Evolutionary conservation across 1,140 invertebrate species (phyloP).

Genomic region (Sinella curviseta): DNA sequence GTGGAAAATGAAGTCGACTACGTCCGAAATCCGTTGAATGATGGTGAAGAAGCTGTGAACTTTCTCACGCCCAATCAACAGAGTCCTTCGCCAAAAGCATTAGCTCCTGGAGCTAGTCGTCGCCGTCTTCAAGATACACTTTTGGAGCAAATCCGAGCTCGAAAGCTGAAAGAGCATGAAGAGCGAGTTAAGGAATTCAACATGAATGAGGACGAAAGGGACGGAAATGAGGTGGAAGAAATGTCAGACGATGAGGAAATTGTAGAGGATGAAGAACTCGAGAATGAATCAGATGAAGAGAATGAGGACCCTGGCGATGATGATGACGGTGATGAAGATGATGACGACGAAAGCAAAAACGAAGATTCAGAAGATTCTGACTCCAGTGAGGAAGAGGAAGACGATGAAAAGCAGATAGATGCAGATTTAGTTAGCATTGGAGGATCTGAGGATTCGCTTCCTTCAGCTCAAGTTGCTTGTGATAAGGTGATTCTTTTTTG

Average conservation of each 20-base stretch:
- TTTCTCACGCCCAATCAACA: background rate
- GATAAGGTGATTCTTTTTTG: background rate
- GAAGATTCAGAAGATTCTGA: conserved; percentile 54
- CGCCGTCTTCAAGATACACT: conserved; percentile 65
- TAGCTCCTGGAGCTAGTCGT: conserved; percentile 62
- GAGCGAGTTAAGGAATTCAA: conserved; percentile 58
- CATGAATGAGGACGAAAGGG: conserved; percentile 55
- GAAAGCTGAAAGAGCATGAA: conserved; percentile 65
- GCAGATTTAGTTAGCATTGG: conserved; percentile 48
- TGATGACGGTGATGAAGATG: conserved; percentile 51
- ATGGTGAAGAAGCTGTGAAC: conserved; percentile 14
- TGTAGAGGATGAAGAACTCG: conserved; percentile 49
- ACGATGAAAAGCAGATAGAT: conserved; percentile 54
- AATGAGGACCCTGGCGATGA: conserved; percentile 51
- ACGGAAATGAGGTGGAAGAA: conserved; percentile 53
- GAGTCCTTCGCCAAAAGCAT: background rate
- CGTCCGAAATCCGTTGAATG: conserved; percentile 34
- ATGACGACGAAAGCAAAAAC: conserved; percentile 26
- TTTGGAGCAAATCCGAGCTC: conserved; percentile 64
- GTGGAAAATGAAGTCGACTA: conserved; percentile 47
- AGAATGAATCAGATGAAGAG: conserved; percentile 44
- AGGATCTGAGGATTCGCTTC: background rate
- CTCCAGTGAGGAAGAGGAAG: conserved; percentile 51
- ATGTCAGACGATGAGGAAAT: conserved; percentile 53
- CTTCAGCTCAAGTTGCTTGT: background rate